Conservation (phyloP, 2,113 vertebrate species). For the Heterocephalus glaber region DNA sequence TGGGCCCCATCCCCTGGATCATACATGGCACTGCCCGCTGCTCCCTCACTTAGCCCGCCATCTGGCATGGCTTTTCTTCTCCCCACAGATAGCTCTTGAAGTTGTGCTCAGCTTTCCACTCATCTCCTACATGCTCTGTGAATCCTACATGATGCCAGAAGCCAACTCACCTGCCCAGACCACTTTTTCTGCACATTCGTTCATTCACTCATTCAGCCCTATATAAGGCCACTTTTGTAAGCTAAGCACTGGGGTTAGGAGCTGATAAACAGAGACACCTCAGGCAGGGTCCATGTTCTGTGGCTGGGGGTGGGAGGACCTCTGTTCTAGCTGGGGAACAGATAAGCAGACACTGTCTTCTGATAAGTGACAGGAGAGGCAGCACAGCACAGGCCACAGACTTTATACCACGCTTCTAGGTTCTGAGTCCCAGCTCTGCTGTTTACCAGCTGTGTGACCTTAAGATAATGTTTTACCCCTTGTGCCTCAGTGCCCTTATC, state of each 20-base stretch:
- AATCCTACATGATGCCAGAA: background rate
- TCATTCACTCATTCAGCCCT: background rate
- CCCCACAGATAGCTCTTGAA: background rate
- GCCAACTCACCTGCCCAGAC: background rate
- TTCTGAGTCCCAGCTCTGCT: background rate
- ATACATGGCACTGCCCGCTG: background rate
- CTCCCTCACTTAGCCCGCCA: background rate
- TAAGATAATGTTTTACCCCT: background rate
- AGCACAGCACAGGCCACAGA: background rate
- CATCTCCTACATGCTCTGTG: background rate
- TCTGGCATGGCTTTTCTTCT: background rate
- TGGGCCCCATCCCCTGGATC: fast-evolving
- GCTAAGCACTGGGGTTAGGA: background rate
- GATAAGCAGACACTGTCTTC: background rate
- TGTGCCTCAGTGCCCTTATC: background rate
- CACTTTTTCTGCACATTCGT: background rate
- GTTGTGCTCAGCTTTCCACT: background rate
- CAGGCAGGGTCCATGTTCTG: background rate
- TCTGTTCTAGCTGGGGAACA: background rate
- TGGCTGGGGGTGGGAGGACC: background rate
- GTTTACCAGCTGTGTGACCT: background rate
- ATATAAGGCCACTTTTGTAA: background rate
- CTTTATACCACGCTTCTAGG: background rate
- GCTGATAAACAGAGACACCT: background rate
- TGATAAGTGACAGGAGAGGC: background rate